Conservation (phyloP, 2,797 vertebrate genomes). For the Siniperca obscura region DNA sequence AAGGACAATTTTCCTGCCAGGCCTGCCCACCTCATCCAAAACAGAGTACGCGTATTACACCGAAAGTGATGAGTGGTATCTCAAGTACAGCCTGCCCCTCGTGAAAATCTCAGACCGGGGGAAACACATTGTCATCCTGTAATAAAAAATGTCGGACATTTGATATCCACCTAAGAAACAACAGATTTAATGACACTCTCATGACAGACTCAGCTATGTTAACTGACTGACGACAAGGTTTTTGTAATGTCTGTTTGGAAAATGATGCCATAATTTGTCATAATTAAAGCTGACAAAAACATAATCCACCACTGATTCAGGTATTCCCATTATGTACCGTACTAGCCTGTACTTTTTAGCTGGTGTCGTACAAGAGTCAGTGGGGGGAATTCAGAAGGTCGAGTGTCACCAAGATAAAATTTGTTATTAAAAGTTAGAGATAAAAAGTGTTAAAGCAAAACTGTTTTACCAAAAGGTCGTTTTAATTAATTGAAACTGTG, state of each 20-base stretch:
- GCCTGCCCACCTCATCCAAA: background rate
- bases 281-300: background rate
- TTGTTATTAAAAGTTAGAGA: background rate
- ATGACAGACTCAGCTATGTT: background rate
- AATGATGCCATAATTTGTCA: background rate
- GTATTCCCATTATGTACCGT: fast-evolving
- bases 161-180: background rate
- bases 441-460: background rate
- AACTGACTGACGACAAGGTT: background rate
- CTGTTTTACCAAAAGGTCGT: background rate
- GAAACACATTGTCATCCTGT: constrained; percentile 14
- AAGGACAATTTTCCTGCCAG: background rate
- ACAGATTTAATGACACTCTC: background rate
- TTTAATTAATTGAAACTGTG: background rate
- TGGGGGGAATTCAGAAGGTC: background rate
- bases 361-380: background rate
- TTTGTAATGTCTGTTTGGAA: background rate
- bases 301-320: background rate
- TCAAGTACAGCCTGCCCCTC: background rate
- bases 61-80: background rate
- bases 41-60: background rate
- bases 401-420: background rate
- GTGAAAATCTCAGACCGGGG: background rate
- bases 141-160: background rate
- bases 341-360: background rate